Conservation (phyloP, 2,888 invertebrate species). For the Drosophila planitibia region DNA sequence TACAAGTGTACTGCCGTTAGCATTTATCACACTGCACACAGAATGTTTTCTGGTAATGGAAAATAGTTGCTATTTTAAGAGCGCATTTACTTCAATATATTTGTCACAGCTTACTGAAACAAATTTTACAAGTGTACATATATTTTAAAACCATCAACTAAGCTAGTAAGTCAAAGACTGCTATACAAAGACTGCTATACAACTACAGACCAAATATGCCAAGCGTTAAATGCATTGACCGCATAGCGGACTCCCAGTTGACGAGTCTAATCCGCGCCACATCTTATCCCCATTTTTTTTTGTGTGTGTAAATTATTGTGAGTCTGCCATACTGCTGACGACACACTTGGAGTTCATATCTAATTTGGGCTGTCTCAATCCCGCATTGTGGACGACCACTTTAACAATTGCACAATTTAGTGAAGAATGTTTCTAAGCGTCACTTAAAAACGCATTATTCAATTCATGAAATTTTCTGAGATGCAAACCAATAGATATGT, state of each 20-base stretch:
- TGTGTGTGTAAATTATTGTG: conserved; percentile 12
- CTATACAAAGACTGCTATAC: neutral
- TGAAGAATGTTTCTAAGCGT: conserved; percentile 82
- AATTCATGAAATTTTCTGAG: conserved; percentile 63
- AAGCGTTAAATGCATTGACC: conserved; percentile 2
- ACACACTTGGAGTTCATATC: conserved; percentile 47
- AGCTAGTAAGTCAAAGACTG: conserved; percentile 25
- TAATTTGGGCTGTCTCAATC: conserved; percentile 46
- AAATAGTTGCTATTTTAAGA: conserved; percentile 20
- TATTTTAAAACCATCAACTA: conserved; percentile 8
- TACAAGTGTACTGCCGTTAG: conserved; percentile 42
- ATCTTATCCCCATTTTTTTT: conserved; percentile 39
- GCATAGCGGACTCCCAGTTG: conserved; percentile 20
- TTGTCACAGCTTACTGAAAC: neutral
- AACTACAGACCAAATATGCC: neutral
- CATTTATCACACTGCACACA: conserved; percentile 10
- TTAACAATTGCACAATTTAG: conserved; percentile 80
- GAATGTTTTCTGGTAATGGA: conserved; percentile 19
- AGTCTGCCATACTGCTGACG: conserved; percentile 38
- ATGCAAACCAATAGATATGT: conserved; percentile 31
- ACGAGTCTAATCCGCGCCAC: conserved; percentile 54
- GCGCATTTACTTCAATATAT: conserved; percentile 7
- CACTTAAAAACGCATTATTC: conserved; percentile 83
- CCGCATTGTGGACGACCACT: conserved; percentile 50
- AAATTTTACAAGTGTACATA: conserved; percentile 6